Base-by-base conservation (phyloP, 2,797 vertebrate species). In the Enteromius paludinosus region DNA sequence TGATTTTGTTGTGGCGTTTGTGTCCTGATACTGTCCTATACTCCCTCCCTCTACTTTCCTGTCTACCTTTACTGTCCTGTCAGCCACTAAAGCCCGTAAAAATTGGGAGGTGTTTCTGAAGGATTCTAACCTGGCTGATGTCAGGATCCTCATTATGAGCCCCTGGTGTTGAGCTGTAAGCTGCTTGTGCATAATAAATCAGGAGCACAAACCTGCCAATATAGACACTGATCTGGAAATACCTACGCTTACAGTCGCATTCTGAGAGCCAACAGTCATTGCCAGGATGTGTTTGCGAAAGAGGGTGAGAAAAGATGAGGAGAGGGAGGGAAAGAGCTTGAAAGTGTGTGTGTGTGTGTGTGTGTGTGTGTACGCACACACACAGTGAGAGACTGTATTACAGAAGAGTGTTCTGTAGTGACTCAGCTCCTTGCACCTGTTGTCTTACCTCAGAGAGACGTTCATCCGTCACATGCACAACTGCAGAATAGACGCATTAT, bases 341-440 rank as follows among this genome's bases (percentile, higher is more conserved):
- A 5, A 1, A 0, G 0, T 28, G 61, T 33, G 28, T 64, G 28
- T 59, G 54, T 59, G 54, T 56, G 52, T 54, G 65, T 68, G 35
- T 66, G 15, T 30, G 35, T 43, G n/a, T 1, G 14, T 43, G 9
- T n/a, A 7, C 20, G 59, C 30, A 38, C 20, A 8, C 18, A 38
- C 7, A 7, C 15, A 15, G 20, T 69, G n/a, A 69, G 33, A 41
- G 20, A 10, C 47, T 43, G 5, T 59, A 30, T 70, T 43, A 59
- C 35, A 43, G 65, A 70, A 69, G 18, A 52, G 47, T 4, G 11
- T 25, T 41, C 64, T 69, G 33, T 59, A 56, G 25, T 79, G 77
- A 69, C 76, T 78, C 47, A 25, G 77, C 77, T 54, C 5, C 43
- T n/a, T 79, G 49, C 49, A 79, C 78, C 65, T 79, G 78, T 79